Percentiles rank a stretch among this genome's conserved stretches.
phyloP scores from a whole-genome alignment of 2,797 vertebrate species.

The Natrix natrix region DNA sequence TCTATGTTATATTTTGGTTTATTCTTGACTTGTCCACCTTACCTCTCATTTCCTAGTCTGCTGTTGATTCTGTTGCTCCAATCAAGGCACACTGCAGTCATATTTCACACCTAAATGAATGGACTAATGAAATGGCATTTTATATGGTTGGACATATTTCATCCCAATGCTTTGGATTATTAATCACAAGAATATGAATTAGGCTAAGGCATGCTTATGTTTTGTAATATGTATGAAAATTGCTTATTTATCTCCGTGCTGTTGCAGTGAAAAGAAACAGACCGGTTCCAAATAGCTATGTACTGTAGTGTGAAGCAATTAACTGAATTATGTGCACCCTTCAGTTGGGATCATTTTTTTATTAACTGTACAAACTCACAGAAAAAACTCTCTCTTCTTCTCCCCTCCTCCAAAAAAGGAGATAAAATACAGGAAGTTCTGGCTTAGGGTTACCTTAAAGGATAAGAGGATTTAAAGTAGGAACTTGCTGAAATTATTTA shows the following conservation, averaged over 20 bases:
- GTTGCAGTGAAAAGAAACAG: conserved; percentile 61
- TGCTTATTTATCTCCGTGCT: conserved; percentile 61
- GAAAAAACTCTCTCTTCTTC: neutral
- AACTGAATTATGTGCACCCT: conserved; percentile 54
- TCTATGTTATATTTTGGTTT: conserved; percentile 16
- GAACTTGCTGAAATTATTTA: neutral
- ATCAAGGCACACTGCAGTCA: conserved; percentile 16
- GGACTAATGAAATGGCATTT: conserved; percentile 51
- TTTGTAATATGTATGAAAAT: conserved; percentile 63
- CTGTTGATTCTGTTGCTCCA: conserved; percentile 10
- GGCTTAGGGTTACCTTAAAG: neutral
- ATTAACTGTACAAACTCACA: conserved; percentile 35
- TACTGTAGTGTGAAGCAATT: conserved; percentile 63
- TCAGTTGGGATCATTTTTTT: conserved; percentile 47
- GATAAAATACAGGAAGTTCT: neutral
- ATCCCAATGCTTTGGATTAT: conserved; percentile 49
- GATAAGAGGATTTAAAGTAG: neutral
- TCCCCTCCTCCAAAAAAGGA: neutral
- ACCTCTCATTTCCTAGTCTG: neutral
- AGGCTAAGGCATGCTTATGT: conserved; percentile 56
- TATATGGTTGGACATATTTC: conserved; percentile 42
- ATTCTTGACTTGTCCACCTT: conserved; percentile 17
- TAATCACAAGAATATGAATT: conserved; percentile 62
- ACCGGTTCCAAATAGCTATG: conserved; percentile 53
- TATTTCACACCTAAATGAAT: conserved; percentile 49